Conservation (phyloP, 2,113 vertebrate genomes). For the Takifugu flavidus region DNA sequence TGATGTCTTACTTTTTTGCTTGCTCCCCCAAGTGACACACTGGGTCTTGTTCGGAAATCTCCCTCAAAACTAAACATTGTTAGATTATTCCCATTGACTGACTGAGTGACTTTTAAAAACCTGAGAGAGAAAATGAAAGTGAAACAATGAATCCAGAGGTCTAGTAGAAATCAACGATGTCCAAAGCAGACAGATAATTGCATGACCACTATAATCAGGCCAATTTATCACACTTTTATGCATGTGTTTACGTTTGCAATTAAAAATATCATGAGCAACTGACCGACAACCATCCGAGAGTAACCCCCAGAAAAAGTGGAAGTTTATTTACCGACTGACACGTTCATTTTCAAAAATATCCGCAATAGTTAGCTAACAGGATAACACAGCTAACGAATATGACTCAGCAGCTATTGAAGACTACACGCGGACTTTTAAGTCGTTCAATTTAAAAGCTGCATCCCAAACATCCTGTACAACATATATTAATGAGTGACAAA, state of each 20-base stretch:
- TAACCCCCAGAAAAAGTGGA: not conserved
- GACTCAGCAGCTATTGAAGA: constrained; percentile 72
- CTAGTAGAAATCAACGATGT: too few relatives aligned
- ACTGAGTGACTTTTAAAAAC: constrained; percentile 9
- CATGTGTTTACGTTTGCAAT: not conserved
- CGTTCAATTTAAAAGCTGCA: not conserved
- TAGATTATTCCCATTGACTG: constrained; percentile 84
- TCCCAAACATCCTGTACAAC: not conserved
- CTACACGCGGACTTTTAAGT: not conserved
- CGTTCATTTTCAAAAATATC: constrained; percentile 20
- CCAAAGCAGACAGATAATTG: too few relatives aligned
- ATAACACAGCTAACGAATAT: constrained; percentile 66
- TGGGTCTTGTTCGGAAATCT: constrained; percentile 96
- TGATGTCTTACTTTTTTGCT: constrained; percentile 83
- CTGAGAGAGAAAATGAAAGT: constrained; percentile 44
- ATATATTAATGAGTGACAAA: constrained; percentile 20
- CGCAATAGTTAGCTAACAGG: constrained; percentile 63
- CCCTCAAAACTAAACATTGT: constrained; percentile 99
- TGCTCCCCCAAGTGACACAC: constrained; percentile 96
- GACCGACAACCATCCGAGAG: not conserved
- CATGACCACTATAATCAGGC: too few relatives aligned
- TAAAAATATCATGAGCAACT: too few relatives aligned
- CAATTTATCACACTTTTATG: too few relatives aligned
- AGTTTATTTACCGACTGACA: not conserved
- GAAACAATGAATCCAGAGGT: not conserved